phyloP scores from a whole-genome alignment of 2,113 vertebrate genomes.

The Pontoporia blainvillei region DNA sequence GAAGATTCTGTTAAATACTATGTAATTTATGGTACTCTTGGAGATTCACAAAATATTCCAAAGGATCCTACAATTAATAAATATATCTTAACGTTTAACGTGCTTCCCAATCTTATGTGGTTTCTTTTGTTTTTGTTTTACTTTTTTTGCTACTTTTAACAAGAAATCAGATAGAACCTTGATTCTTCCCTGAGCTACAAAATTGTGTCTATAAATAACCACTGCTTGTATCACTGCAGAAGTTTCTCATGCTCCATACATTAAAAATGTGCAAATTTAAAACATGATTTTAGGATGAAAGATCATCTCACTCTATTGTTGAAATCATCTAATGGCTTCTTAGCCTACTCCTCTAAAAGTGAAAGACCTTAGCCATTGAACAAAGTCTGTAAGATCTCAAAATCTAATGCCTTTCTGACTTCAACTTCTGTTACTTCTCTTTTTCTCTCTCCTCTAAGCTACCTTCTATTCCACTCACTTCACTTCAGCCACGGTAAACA shows the following conservation, averaged over 20 bases:
- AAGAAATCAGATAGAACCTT: neutral
- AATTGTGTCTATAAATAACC: neutral
- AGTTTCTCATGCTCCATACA: neutral
- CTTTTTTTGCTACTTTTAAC: neutral
- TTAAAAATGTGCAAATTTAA: neutral
- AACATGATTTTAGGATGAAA: neutral
- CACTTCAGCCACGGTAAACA: neutral
- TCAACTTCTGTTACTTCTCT: neutral
- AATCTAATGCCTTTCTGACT: neutral
- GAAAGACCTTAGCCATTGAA: neutral
- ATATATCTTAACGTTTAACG: neutral
- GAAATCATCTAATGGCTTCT: neutral
- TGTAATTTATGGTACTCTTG: neutral
- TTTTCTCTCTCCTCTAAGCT: neutral
- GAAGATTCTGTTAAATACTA: neutral
- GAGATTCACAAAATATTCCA: neutral
- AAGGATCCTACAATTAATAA: neutral
- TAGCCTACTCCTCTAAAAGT: neutral
- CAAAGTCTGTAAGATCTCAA: neutral
- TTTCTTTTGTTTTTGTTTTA: neutral
- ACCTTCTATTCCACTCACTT: neutral
- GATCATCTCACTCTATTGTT: neutral
- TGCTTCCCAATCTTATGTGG: neutral
- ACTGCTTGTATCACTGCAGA: neutral
- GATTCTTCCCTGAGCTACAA: neutral